A percentile compares a stretch with the other conserved stretches of the same genome.
phyloP scores from a whole-genome alignment of 2,797 vertebrate species.

The Gobio occitaniae region DNA sequence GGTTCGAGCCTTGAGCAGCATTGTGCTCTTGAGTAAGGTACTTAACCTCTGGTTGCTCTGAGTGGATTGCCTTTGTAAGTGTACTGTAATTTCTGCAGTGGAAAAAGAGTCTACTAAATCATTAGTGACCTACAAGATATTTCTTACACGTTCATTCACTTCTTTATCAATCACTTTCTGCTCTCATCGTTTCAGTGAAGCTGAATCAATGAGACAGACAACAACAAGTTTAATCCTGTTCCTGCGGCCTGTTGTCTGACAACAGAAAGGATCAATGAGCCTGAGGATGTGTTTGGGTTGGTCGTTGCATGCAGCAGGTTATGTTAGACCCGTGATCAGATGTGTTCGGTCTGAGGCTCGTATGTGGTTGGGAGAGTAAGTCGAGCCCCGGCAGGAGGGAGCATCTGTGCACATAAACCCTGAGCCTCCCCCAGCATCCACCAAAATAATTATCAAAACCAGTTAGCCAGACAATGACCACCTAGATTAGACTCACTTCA shows the following conservation, averaged over 20 bases:
- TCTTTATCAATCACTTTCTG: neutral
- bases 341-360: constrained; percentile 1
- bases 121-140: neutral
- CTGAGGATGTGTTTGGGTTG: neutral
- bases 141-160: neutral
- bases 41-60: neutral
- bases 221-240: neutral
- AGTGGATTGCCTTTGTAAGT: neutral
- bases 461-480: neutral
- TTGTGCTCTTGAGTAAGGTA: neutral
- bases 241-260: neutral
- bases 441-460: constrained; percentile 5
- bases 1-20: neutral
- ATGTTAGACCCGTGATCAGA: neutral
- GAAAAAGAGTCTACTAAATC: neutral
- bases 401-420: neutral
- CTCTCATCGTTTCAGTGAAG: neutral
- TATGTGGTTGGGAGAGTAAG: neutral
- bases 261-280: neutral
- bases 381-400: neutral
- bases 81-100: neutral
- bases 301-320: neutral
- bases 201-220: neutral
- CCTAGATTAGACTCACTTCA: neutral
- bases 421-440: neutral